Evolutionary conservation across 2,797 vertebrate species (phyloP), one percentile per base, ranked within the genome.

Genomic region (Semaprochilodus insignis): DNA sequence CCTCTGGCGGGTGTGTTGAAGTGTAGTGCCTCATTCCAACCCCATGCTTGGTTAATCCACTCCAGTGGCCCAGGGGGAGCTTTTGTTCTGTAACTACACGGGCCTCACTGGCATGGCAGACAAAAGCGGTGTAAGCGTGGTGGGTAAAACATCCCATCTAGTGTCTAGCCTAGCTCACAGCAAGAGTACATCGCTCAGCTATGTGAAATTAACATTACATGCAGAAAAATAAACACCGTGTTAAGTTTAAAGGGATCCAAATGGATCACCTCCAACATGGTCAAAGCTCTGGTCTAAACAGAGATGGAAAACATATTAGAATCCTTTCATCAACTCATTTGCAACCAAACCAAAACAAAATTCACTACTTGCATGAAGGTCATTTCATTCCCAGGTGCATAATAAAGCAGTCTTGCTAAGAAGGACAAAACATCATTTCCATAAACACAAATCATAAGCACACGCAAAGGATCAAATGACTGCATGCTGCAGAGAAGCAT

Each of bases 21-120:
- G 23, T 78, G 48, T 57, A 55, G 19, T 17, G 62, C 44, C 59
- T 67, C 36, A 31, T 48, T 55, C 40, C 17, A 23, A 60, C 16
- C 25, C 19, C 81, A 89, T 83, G 92, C 90, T 90, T 88, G 89
- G 88, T 92, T 92, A 91, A 94, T 93, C 91, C 90, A 92, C 92
- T 90, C 90, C 90, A 90, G 25, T 84, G 87, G 88, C 72, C 86
- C 4, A 17, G 90, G 90, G 34, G 63, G 83, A 77, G 83, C 91
- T 92, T 93, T 95, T 94, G 92, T 94, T 92, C 86, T 65, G 83
- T 62, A 71, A 82, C 66, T 82, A 77, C 67, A 66, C 16, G 84
- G 88, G 88, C 80, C 83, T 91, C 85, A 85, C 83, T 87, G 72
- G 60, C 73, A 81, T 60, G 44, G 25, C 62, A 86, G 67, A 86